Conservation (phyloP, 2,888 invertebrate genomes). For the Ennomos erosarius region DNA sequence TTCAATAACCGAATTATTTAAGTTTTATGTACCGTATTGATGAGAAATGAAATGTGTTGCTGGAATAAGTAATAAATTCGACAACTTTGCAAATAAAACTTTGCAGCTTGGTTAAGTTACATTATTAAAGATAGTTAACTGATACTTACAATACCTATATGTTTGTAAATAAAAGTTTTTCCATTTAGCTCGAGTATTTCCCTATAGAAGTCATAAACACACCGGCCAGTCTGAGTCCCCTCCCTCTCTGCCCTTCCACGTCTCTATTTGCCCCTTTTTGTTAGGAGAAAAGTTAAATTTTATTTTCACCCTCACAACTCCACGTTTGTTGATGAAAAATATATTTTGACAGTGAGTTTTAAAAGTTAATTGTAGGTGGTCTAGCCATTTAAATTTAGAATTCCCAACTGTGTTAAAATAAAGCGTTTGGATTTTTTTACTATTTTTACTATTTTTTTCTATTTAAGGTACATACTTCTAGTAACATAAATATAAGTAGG, state of each 20-base stretch:
- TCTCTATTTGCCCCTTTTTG: slow-evolving; percentile 36
- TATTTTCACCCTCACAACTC: slow-evolving; percentile 57
- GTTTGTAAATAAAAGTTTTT: slow-evolving; percentile 80
- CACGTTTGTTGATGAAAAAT: slow-evolving; percentile 57
- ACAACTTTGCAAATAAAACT: no score
- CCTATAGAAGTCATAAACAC: slow-evolving; percentile 84
- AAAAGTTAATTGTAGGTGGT: slow-evolving; percentile 22
- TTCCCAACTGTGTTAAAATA: no score
- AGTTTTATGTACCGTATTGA: no score
- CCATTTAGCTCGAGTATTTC: slow-evolving; percentile 80
- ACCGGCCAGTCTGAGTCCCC: slow-evolving; percentile 52
- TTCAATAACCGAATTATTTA: no score
- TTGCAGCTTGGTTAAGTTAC: no score
- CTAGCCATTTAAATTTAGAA: background rate
- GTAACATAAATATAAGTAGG: no score
- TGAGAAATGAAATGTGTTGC: background rate
- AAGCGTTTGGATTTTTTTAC: no score
- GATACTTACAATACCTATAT: slow-evolving; percentile 40
- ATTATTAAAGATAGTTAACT: slow-evolving; percentile 9
- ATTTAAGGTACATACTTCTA: no score
- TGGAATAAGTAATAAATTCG: no score
- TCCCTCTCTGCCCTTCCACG: slow-evolving; percentile 33
- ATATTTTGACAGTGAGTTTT: slow-evolving; percentile 48
- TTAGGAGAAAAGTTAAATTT: slow-evolving; percentile 65
- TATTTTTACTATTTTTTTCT: no score